A percentile compares a stretch with the other conserved stretches of the same genome.
phyloP scores from a whole-genome alignment of 2,888 invertebrate genomes.

The Orgyia antiqua region DNA sequence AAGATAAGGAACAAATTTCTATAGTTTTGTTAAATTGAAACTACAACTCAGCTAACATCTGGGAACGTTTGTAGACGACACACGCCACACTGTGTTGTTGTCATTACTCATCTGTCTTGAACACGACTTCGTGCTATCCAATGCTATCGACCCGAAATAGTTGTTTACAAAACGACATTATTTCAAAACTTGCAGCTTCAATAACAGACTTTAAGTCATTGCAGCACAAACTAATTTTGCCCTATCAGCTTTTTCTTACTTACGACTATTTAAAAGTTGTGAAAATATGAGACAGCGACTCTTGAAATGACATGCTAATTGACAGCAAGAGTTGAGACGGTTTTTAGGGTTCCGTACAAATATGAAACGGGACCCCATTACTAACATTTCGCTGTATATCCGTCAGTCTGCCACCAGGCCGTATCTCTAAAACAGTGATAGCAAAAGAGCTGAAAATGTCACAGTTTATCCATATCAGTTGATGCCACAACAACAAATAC shows the following conservation, averaged over 20 bases:
- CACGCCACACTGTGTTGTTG: conserved; percentile 66
- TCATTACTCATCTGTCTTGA: conserved; percentile 75
- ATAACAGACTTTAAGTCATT: conserved; percentile 48
- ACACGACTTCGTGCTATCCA: conserved; percentile 62
- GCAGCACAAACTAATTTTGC: conserved; percentile 33
- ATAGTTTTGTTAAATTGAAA: too few species aligned
- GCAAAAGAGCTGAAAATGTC: too few species aligned
- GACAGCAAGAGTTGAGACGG: too few species aligned
- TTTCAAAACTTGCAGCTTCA: conserved; percentile 31
- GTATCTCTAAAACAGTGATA: too few species aligned
- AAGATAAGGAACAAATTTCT: too few species aligned
- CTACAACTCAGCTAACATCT: conserved; percentile 61
- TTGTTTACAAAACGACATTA: conserved; percentile 46
- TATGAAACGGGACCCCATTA: too few species aligned
- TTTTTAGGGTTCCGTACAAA: too few species aligned
- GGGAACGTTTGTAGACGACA: conserved; percentile 60
- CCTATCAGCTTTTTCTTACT: conserved; percentile 18
- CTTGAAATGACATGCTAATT: conserved; percentile 76
- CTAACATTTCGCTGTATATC: too few species aligned
- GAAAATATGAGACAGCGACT: conserved; percentile 47
- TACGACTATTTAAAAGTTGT: conserved; percentile 37
- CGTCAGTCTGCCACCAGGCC: too few species aligned
- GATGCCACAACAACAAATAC: too few species aligned
- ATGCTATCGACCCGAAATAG: too few species aligned
- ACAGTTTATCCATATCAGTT: too few species aligned